A percentile compares a stretch with the other conserved stretches of the same genome.
Conservation (phyloP, 2,113 vertebrate genomes). For the Psittacus erithacus region DNA sequence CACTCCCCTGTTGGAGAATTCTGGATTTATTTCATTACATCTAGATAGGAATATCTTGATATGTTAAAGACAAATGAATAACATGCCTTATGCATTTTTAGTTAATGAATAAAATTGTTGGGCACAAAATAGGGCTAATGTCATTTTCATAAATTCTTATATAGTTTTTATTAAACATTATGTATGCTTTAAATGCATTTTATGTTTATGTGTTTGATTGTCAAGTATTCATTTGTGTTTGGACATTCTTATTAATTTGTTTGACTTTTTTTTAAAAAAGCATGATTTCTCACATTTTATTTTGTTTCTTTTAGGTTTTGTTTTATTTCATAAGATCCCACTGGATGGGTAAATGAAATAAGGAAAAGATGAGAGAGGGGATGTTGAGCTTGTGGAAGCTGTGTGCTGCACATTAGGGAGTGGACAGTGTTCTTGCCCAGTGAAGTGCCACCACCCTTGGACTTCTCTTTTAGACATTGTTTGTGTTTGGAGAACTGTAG, state of each 20-base stretch:
- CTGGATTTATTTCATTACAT: background rate
- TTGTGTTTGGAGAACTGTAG: slow-evolving; percentile 55
- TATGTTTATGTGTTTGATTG: slow-evolving; percentile 57
- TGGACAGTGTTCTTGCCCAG: slow-evolving; percentile 64
- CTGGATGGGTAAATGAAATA: slow-evolving; percentile 89
- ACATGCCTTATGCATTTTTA: background rate
- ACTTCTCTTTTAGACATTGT: slow-evolving; percentile 66
- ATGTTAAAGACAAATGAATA: background rate
- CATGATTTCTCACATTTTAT: slow-evolving; percentile 82
- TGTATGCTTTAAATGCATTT: slow-evolving; percentile 53
- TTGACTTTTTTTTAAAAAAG: slow-evolving; percentile 46
- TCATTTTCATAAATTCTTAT: background rate
- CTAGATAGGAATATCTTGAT: background rate
- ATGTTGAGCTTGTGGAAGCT: slow-evolving; percentile 77
- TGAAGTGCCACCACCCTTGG: slow-evolving; percentile 66
- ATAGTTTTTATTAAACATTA: slow-evolving; percentile 30
- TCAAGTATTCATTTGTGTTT: slow-evolving; percentile 60
- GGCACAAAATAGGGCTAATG: background rate
- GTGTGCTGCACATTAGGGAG: slow-evolving; percentile 74
- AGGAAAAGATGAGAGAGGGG: slow-evolving; percentile 77
- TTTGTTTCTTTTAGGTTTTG: slow-evolving; percentile 96
- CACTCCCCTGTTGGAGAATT: background rate
- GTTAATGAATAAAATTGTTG: background rate
- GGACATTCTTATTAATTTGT: slow-evolving; percentile 67
- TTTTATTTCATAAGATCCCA: slow-evolving; percentile 96